Conservation (phyloP, 2,113 vertebrate genomes). For the Gopherus evgoodei region DNA sequence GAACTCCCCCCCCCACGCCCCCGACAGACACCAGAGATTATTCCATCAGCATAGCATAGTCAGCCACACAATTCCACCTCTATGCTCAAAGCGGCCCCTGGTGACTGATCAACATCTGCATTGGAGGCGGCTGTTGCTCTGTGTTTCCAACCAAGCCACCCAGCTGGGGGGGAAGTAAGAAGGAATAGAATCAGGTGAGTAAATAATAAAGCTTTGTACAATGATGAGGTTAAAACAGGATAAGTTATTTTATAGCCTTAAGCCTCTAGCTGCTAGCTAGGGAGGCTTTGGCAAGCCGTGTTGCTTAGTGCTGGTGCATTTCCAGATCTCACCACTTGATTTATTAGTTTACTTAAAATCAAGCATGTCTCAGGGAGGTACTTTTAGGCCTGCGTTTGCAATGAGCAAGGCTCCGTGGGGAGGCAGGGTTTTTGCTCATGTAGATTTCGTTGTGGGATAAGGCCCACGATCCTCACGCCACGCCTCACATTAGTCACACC, state of each 20-base stretch:
- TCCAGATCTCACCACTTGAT: conserved; percentile 55
- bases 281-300: background rate
- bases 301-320: conserved; percentile 40
- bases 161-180: background rate
- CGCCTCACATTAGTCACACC: background rate
- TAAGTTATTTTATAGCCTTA: conserved; percentile 42
- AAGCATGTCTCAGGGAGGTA: background rate
- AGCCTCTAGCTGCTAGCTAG: conserved; percentile 61
- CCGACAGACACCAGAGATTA: background rate
- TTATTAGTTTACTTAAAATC: conserved; percentile 64
- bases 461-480: background rate
- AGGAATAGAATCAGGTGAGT: background rate
- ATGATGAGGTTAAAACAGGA: background rate
- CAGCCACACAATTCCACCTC: background rate
- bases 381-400: conserved; percentile 42
- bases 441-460: background rate
- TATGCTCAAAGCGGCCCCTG: background rate
- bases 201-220: background rate
- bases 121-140: background rate
- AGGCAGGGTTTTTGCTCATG: background rate
- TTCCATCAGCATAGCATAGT: background rate
- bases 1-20: background rate
- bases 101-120: background rate
- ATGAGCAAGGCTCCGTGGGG: background rate
- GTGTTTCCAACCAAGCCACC: background rate